These are phyloP conservation scores for Ceratothoa steindachneri DNA, from an alignment of 2,888 invertebrate species.

Conservation along the genomic window DNA sequence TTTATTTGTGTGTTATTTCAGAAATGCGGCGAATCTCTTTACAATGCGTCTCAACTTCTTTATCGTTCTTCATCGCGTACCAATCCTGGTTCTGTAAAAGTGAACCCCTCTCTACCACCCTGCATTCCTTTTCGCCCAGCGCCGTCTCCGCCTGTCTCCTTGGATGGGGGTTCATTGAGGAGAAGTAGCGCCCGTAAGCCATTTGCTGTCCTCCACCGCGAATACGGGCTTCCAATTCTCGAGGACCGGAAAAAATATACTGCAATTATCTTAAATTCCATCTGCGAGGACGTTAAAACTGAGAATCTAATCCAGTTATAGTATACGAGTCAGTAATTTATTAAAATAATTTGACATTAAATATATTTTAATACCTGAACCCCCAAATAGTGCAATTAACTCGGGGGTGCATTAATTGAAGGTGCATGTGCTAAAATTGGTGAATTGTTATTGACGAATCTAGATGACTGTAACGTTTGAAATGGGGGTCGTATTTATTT, in stretches of 20 bases:
- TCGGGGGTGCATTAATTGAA: too few relatives aligned
- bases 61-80: background rate
- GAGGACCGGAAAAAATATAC: background rate
- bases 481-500: too few relatives aligned
- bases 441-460: too few relatives aligned
- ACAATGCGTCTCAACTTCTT: background rate
- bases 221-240: background rate
- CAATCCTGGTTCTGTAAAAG: background rate
- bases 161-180: background rate
- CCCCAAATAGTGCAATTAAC: too few relatives aligned
- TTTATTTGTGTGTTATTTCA: background rate
- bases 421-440: too few relatives aligned
- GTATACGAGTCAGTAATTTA: too few relatives aligned
- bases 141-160: background rate
- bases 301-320: background rate
- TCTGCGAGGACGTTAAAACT: background rate
- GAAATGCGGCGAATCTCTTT: background rate
- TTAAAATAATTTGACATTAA: too few relatives aligned
- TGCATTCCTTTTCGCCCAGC: background rate
- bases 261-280: background rate
- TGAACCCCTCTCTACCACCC: background rate
- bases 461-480: too few relatives aligned
- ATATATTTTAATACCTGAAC: too few relatives aligned
- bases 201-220: background rate
- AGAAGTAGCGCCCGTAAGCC: background rate